phyloP scores from a whole-genome alignment of 2,113 vertebrate species.

The Centropus unirufus region DNA sequence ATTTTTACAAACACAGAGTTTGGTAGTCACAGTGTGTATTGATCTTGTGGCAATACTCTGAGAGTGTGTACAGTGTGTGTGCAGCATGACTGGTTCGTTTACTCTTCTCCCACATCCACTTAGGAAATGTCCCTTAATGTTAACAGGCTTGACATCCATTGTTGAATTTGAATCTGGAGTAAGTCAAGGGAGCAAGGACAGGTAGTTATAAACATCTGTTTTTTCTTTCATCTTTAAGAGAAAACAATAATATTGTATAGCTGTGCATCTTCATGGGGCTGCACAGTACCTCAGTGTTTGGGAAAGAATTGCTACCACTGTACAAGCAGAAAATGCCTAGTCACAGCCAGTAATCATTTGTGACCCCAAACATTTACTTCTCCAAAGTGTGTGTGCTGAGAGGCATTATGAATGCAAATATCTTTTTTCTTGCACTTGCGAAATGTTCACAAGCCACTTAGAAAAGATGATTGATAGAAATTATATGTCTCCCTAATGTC shows the following conservation, averaged over 20 bases:
- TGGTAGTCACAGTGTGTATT: background rate
- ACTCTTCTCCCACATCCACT: background rate
- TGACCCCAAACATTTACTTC: background rate
- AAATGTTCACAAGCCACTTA: background rate
- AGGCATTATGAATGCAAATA: background rate
- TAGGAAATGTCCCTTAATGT: background rate
- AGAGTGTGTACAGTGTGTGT: background rate
- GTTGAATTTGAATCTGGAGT: background rate
- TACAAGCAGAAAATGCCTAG: background rate
- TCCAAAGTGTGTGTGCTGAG: background rate
- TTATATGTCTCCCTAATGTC: background rate
- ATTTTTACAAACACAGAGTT: background rate
- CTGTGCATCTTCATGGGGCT: background rate
- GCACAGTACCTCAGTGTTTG: background rate
- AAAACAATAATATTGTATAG: background rate
- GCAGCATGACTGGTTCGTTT: accelerated
- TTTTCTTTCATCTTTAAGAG: background rate
- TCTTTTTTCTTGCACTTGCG: background rate
- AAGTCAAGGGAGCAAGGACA: background rate
- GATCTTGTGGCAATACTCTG: background rate
- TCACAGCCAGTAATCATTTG: background rate
- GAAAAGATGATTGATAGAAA: background rate
- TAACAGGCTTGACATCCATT: background rate
- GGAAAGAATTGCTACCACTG: background rate
- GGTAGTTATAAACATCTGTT: background rate